Base-by-base conservation (phyloP, 1,140 invertebrate genomes). In the Stegodyphus dumicola region DNA sequence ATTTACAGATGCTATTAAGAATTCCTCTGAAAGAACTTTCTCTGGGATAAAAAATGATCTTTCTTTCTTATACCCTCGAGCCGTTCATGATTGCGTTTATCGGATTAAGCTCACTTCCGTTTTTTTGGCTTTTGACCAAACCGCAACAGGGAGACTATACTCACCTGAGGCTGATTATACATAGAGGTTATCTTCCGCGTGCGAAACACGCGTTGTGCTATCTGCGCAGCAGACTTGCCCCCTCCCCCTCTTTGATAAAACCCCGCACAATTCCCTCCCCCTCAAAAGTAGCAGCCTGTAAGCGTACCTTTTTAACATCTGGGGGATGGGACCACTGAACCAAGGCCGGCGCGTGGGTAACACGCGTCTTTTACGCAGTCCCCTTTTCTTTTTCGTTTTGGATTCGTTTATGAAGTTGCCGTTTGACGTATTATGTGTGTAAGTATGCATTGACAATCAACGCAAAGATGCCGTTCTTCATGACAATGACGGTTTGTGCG, bases 271-370 rank as follows among this genome's bases (percentile, higher is more conserved):
- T 33, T 6, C 51, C 17, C 80, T 49, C 71, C 71, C 18, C n/a
- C 13, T 15, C 4, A 1, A 54, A 60, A 60, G 64, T 60, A 70
- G 81, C 81, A 85, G 81, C 53, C 81, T 85, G 81, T 13, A 70
- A 85, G 81, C 81, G 81, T 76, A 69, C 49, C 65, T 54, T 6
- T 49, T 18, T 15, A 76, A 76, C 81, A 85, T 85, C 60, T 85
- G 81, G 49, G 81, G 81, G 73, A 56, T 71, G 81, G 48, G 74
- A 54, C 15, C 65, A 85, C 60, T 75, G 81, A 49, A 83, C 70
- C 80, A 51, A 75, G 70, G 71, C 78, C 17, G 54, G 56, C 79
- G 67, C 79, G 81, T 85, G 81, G 69, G 60, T 7, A 11, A 56
- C 81, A 85, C 81, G 81, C 66, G 81, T 49, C 54, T 49, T 52